A percentile compares a stretch with the other conserved stretches of the same genome.
Evolutionary conservation across 2,888 invertebrate species (phyloP).

Genomic region (Tetrapedia diversipes): DNA sequence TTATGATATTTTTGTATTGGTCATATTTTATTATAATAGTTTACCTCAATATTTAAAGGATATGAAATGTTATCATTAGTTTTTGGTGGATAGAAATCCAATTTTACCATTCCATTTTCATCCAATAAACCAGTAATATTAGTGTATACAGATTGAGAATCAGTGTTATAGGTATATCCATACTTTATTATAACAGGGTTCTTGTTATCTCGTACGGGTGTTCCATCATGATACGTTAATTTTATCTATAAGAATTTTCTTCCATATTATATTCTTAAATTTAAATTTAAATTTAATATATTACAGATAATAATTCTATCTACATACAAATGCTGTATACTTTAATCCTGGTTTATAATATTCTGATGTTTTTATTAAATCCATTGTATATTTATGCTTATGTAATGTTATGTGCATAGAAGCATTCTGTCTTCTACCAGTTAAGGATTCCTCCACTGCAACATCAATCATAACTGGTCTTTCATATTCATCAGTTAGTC

Average conservation of each 20-base stretch:
- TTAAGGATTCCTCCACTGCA: conserved; percentile 94
- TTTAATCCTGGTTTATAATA: conserved; percentile 95
- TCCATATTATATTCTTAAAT: background rate
- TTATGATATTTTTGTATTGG: background rate
- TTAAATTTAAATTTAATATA: background rate
- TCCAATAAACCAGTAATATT: conserved; percentile 85
- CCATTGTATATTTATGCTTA: conserved; percentile 90
- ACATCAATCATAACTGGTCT: conserved; percentile 93
- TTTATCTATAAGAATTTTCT: conserved; percentile 84
- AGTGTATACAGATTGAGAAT: conserved; percentile 84
- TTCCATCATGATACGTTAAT: conserved; percentile 88
- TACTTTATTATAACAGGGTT: conserved; percentile 86
- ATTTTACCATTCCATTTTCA: conserved; percentile 86
- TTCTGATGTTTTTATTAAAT: conserved; percentile 91
- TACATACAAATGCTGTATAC: conserved; percentile 90
- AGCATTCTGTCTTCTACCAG: conserved; percentile 92
- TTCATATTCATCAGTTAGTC: conserved; percentile 91
- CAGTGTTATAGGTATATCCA: conserved; percentile 84
- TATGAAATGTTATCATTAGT: conserved; percentile 84
- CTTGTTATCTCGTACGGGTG: conserved; percentile 85
- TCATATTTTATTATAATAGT: background rate
- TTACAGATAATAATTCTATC: background rate
- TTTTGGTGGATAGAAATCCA: conserved; percentile 86
- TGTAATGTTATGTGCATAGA: conserved; percentile 90
- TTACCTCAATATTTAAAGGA: conserved; percentile 89